phyloP scores from a whole-genome alignment of 1,140 invertebrate genomes.

The Drepana arcuata region DNA sequence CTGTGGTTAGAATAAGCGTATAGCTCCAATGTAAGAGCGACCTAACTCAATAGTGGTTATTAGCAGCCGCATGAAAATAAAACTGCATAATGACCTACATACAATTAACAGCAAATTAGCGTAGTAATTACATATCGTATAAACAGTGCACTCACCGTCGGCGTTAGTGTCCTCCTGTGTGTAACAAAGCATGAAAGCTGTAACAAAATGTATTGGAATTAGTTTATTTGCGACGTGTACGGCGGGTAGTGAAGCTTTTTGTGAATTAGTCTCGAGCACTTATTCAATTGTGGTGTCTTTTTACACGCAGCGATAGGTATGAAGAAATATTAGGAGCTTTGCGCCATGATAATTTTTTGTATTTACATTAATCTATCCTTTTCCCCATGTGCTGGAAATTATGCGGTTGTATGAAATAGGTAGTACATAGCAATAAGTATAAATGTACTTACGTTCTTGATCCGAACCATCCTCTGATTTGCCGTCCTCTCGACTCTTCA shows the following conservation, averaged over 20 bases:
- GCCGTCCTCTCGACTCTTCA: slow-evolving; percentile 96
- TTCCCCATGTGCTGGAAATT: too few relatives aligned
- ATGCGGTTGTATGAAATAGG: too few relatives aligned
- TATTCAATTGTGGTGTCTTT: too few relatives aligned
- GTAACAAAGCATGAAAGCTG: slow-evolving; percentile 94
- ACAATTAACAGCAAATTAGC: slow-evolving; percentile 54
- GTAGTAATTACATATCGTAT: slow-evolving; percentile 29
- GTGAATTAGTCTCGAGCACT: too few relatives aligned
- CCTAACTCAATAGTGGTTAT: slow-evolving; percentile 42
- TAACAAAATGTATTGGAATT: too few relatives aligned
- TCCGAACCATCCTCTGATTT: slow-evolving; percentile 98
- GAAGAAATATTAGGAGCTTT: too few relatives aligned
- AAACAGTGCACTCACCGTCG: slow-evolving; percentile 81
- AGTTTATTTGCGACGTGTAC: too few relatives aligned
- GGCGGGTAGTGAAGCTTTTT: slow-evolving; percentile 1
- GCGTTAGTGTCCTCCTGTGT: slow-evolving; percentile 90
- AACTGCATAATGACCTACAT: slow-evolving; percentile 52
- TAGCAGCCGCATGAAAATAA: slow-evolving; percentile 49
- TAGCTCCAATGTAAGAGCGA: slow-evolving; percentile 36
- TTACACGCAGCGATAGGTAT: too few relatives aligned
- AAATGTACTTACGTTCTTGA: slow-evolving; percentile 93
- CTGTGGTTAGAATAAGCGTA: slow-evolving; percentile 49
- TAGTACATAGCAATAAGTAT: too few relatives aligned
- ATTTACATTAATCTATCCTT: too few relatives aligned
- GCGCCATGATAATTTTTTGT: too few relatives aligned